A percentile compares a stretch with the other conserved stretches of the same genome.
Evolutionary conservation across 2,113 vertebrate species (phyloP).

Genomic region (Rousettus leschenaultii): DNA sequence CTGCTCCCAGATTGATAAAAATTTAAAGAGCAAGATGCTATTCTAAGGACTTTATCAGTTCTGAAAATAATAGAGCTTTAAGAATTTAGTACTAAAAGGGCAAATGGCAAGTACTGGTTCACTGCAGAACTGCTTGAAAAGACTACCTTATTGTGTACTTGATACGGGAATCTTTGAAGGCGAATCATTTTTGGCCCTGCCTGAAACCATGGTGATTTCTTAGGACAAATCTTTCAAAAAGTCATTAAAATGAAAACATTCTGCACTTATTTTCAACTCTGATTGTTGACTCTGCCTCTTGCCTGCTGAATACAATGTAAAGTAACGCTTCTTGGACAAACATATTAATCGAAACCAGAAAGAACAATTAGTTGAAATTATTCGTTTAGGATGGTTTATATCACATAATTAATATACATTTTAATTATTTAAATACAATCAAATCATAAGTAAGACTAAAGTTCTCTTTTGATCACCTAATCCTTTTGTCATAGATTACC

Average conservation of each 20-base stretch:
- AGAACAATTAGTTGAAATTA: background rate
- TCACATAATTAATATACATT: background rate
- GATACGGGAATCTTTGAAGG: background rate
- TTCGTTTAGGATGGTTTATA: background rate
- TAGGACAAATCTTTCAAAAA: background rate
- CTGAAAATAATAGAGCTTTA: background rate
- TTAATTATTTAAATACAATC: background rate
- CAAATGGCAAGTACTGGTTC: background rate
- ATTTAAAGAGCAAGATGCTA: background rate
- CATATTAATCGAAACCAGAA: conserved; percentile 3
- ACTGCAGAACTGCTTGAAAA: background rate
- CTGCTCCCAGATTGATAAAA: background rate
- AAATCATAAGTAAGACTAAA: background rate
- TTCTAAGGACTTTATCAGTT: background rate
- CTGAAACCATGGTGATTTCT: background rate
- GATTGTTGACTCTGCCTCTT: background rate
- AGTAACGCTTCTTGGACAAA: background rate
- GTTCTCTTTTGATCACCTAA: background rate
- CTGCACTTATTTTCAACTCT: background rate
- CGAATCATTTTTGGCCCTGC: background rate
- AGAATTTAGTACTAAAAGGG: background rate
- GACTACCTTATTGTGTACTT: background rate
- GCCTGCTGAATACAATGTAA: background rate
- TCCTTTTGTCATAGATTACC: background rate
- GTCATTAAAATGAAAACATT: background rate